phyloP scores from a whole-genome alignment of 1,140 invertebrate species.

The Sitophilus oryzae region DNA sequence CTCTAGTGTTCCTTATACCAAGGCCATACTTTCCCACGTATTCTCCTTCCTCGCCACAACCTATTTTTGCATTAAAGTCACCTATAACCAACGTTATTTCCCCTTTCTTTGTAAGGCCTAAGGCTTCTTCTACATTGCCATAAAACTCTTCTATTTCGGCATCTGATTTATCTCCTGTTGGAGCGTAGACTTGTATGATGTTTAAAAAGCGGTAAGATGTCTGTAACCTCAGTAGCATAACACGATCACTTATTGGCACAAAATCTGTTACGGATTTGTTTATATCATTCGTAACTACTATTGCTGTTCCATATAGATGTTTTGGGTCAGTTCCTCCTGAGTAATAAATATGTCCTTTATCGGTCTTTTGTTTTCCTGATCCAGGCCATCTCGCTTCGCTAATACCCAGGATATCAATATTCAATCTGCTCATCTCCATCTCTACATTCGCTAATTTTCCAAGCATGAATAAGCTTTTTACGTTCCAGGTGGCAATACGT shows the following conservation, averaged over 20 bases:
- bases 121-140: conserved; percentile 11
- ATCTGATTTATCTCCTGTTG: conserved; percentile 26
- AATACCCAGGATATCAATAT: conserved; percentile 13
- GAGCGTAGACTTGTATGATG: conserved; percentile 38
- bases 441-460: conserved; percentile 17
- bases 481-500: no score
- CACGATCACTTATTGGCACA: no score
- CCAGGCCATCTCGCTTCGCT: conserved; percentile 10
- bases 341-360: conserved; percentile 7
- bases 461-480: conserved; percentile 1
- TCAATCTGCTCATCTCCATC: conserved; percentile 17
- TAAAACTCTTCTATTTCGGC: conserved; percentile 30
- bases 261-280: no score
- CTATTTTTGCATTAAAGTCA: conserved; percentile 34
- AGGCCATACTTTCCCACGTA: conserved; percentile 28
- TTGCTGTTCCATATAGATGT: conserved; percentile 21
- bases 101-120: conserved; percentile 23
- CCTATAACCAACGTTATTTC: conserved; percentile 30
- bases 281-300: conserved; percentile 15
- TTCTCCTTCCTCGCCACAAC: conserved; percentile 8
- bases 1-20: conserved; percentile 35
- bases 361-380: not conserved
- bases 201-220: conserved; percentile 28
- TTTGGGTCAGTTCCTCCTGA: conserved; percentile 10
- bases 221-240: conserved; percentile 28